phyloP scores from a whole-genome alignment of 1,140 invertebrate genomes.

The Calephelis virginiensis region DNA sequence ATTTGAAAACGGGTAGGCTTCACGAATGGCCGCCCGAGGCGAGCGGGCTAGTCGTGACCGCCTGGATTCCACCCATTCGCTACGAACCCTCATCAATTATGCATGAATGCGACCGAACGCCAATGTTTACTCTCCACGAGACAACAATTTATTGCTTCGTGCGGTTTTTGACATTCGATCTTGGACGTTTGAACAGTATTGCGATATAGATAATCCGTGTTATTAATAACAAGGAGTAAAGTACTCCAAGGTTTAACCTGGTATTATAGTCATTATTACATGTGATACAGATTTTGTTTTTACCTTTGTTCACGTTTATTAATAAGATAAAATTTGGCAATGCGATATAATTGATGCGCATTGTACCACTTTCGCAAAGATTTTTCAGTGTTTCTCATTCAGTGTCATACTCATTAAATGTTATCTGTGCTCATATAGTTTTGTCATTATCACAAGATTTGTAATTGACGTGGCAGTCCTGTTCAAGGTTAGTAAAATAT shows the following conservation, averaged over 20 bases:
- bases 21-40: constrained; percentile 70
- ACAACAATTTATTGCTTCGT: constrained; percentile 75
- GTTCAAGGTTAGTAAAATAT: too few species aligned
- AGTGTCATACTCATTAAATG: neutral
- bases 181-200: constrained; percentile 36
- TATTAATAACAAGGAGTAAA: too few species aligned
- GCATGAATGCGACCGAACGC: constrained; percentile 72
- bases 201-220: constrained; percentile 2
- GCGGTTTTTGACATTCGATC: constrained; percentile 73
- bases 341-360: constrained; percentile 49
- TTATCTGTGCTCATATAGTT: neutral
- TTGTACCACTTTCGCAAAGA: neutral
- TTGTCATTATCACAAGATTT: too few species aligned
- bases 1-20: constrained; percentile 42
- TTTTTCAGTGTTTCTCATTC: neutral
- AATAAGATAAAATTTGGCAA: neutral
- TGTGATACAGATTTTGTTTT: too few species aligned
- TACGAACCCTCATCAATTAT: constrained; percentile 74
- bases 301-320: too few species aligned
- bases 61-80: constrained; percentile 67
- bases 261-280: too few species aligned
- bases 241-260: too few species aligned
- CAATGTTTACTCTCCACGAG: constrained; percentile 74
- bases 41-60: constrained; percentile 64
- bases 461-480: too few species aligned